Evolutionary conservation across 2,113 vertebrate genomes (phyloP).

Genomic region (Marmota monax): DNA sequence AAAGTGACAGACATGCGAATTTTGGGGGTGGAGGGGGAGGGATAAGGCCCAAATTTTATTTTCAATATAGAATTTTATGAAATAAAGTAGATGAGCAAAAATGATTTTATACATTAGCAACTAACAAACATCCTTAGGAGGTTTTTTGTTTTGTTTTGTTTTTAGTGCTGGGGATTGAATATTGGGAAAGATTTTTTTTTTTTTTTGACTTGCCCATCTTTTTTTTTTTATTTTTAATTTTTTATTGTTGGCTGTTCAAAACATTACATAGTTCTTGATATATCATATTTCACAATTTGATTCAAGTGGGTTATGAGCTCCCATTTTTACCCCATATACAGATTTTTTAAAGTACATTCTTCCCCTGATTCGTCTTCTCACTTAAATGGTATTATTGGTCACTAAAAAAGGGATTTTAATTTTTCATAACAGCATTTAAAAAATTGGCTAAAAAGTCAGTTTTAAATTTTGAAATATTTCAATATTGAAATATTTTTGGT

Average conservation of each 20-base stretch:
- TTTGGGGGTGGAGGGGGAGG: not conserved
- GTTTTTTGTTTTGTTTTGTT: not conserved
- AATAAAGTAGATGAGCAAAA: not conserved
- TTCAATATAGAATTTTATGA: conserved; percentile 49
- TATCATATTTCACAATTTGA: too few relatives aligned
- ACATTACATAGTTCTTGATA: too few relatives aligned
- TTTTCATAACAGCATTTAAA: conserved; percentile 32
- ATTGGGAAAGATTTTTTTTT: conserved; percentile 50
- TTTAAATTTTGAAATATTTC: conserved; percentile 53
- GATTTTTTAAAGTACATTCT: conserved; percentile 38
- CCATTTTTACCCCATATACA: too few relatives aligned
- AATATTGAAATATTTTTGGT: conserved; percentile 48
- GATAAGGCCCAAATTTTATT: not conserved
- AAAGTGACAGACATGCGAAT: not conserved
- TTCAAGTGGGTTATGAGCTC: too few relatives aligned
- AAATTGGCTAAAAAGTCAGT: conserved; percentile 2
- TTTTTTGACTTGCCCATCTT: too few relatives aligned
- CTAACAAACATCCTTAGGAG: not conserved
- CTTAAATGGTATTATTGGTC: conserved; percentile 14
- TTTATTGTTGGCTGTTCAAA: too few relatives aligned
- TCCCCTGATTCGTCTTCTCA: not conserved
- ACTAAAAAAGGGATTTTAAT: conserved; percentile 47
- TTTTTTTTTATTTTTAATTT: too few relatives aligned
- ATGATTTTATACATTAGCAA: not conserved
- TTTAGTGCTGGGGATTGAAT: not conserved